Conservation (phyloP, 1,140 invertebrate species). For the Sinonovacula constricta region DNA sequence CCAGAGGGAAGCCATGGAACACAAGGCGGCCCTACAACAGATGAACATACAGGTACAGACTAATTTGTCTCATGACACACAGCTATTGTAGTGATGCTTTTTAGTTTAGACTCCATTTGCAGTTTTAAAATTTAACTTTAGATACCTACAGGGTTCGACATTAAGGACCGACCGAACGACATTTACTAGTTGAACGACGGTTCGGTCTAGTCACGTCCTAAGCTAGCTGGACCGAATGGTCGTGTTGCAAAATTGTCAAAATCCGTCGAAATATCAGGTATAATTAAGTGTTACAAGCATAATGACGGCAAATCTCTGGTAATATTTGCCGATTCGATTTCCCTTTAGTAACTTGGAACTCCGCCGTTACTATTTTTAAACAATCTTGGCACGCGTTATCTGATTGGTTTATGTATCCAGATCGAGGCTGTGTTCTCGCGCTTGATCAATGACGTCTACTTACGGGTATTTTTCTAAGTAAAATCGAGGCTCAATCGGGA, state of each 20-base stretch:
- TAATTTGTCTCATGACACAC: too few species aligned
- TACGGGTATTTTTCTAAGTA: too few species aligned
- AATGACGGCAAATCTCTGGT: neutral
- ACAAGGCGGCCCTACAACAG: conserved; percentile 65
- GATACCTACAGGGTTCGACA: neutral
- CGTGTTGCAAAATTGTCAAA: neutral
- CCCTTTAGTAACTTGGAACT: neutral
- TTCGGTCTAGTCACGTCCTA: too few species aligned
- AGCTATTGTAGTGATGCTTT: too few species aligned
- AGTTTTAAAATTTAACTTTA: too few species aligned
- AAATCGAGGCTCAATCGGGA: too few species aligned
- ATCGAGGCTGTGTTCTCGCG: neutral
- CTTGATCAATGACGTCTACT: neutral
- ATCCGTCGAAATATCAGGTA: neutral
- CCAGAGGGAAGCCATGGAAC: conserved; percentile 57
- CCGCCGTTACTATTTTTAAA: neutral
- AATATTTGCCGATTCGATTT: neutral
- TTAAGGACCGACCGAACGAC: neutral
- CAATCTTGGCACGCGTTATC: neutral
- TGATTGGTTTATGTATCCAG: neutral
- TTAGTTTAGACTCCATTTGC: too few species aligned
- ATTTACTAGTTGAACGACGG: neutral
- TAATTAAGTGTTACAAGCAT: neutral
- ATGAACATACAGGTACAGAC: conserved; percentile 63
- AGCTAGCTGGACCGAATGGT: neutral